phyloP scores from a whole-genome alignment of 2,888 invertebrate species.

The Diarsia mendica region DNA sequence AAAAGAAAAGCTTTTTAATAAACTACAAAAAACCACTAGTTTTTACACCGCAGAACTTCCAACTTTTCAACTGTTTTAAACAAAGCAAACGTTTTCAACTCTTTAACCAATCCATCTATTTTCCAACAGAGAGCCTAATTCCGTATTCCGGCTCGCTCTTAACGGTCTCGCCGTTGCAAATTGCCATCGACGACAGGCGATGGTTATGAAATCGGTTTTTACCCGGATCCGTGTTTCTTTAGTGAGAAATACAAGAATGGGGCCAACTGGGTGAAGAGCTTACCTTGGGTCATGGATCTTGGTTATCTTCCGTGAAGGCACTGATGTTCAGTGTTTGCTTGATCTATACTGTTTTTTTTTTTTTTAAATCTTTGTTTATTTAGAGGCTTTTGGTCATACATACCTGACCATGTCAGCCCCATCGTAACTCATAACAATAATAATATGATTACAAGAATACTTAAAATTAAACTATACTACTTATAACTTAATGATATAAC shows the following conservation, averaged over 20 bases:
- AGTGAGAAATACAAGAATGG: conserved; percentile 33
- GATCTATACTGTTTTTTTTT: no score
- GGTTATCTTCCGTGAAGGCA: neutral
- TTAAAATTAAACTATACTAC: no score
- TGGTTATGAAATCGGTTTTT: conserved; percentile 66
- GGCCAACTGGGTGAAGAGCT: conserved; percentile 36
- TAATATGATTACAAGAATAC: no score
- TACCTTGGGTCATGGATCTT: neutral
- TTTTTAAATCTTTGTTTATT: no score
- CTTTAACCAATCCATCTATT: conserved; percentile 7
- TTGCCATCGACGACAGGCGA: conserved; percentile 47
- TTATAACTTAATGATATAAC: no score
- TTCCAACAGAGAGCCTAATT: conserved; percentile 46
- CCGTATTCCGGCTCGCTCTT: conserved; percentile 54
- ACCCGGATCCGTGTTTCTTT: conserved; percentile 58
- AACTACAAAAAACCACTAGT: neutral
- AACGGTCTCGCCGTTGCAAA: conserved; percentile 45
- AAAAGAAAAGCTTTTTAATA: neutral
- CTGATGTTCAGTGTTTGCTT: neutral
- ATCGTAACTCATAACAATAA: no score
- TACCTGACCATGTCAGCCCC: no score
- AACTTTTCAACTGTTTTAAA: conserved; percentile 28
- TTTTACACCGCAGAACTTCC: conserved; percentile 2
- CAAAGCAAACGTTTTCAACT: conserved; percentile 21
- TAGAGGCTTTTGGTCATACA: no score